Base-by-base conservation (phyloP, 2,888 invertebrate genomes). In the Mechanitis messenoides region DNA sequence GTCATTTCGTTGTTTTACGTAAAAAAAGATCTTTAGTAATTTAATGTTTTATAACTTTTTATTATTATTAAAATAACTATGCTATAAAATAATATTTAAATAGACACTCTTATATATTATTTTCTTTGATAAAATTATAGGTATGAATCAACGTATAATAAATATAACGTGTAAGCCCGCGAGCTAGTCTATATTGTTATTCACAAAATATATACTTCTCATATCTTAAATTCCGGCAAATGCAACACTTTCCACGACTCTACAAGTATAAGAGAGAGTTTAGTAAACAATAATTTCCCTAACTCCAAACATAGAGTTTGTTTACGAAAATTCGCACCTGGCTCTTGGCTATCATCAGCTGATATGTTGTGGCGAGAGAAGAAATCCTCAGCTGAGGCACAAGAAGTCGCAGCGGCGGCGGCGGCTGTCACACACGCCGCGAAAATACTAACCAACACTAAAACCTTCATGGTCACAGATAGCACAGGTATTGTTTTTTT, bases 381-480 rank as follows among this genome's bases (percentile, higher is more conserved):
- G 83, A 85, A 87, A 72, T 83, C 81, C 68, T 84, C 80, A 60
- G 86, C 72, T 54, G 72, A 74, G 65, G 78, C 74, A 72, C 89
- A 89, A 66, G 85, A 78, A 65, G 79, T 72, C 58, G 77, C 72
- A n/a, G 83, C 85, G 61, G 83, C 81, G 66, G 77, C 78, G 61
- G 76, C 81, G 50, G 72, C 74, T 45, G 76, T 74, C 67, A 75
- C 75, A 67, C 76, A 78, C 70, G 79, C 78, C 71, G 78, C 80
- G 75, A 80, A 76, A 72, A 81, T 71, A 68, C 75, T 72, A 76
- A 87, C 67, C 66, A 88, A 69, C 75, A 87, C 81, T 72, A 83
- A 79, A 83, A 87, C 85, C 85, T 77, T 81, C 90, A 90, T 90
- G 78, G 77, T 88, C 86, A 87, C 87, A 73, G 65, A 60, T 63